Evolutionary conservation across 2,888 invertebrate species (phyloP).

Genomic region (Mycalesis mineus): DNA sequence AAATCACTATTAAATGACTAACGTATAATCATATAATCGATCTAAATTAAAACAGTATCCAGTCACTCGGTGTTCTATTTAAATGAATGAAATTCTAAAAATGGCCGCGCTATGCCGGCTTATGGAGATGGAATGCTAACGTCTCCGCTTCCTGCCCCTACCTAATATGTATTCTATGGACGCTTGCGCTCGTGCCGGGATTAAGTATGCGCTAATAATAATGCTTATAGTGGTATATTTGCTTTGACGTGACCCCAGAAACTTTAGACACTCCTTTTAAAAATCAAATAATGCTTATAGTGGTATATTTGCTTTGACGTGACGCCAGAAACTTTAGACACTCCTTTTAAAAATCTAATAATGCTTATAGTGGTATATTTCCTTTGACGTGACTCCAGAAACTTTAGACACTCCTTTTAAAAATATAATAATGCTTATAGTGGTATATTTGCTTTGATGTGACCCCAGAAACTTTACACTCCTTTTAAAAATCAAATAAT

Average conservation of each 20-base stretch:
- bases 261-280: not conserved
- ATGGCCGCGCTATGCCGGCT: slow-evolving; percentile 39
- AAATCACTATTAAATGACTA: too few relatives aligned
- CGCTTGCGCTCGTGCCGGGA: slow-evolving; percentile 34
- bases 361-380: slow-evolving; percentile 1
- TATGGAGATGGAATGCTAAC: slow-evolving; percentile 46
- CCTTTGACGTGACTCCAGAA: not conserved
- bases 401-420: not conserved
- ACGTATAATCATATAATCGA: not conserved
- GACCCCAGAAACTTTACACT: too few relatives aligned
- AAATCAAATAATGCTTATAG: too few relatives aligned
- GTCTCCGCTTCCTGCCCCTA: slow-evolving; percentile 51
- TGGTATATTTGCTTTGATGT: too few relatives aligned
- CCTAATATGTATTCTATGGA: slow-evolving; percentile 50
- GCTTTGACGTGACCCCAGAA: not conserved
- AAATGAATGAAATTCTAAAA: slow-evolving; percentile 49
- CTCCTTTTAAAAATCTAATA: too few relatives aligned
- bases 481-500: too few relatives aligned
- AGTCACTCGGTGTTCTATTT: slow-evolving; percentile 31
- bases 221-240: slow-evolving; percentile 1
- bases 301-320: too few relatives aligned
- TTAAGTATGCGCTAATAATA: slow-evolving; percentile 33
- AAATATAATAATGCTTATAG: too few relatives aligned
- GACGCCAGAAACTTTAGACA: too few relatives aligned
- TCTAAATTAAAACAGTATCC: slow-evolving; percentile 8